These are phyloP conservation scores for Agapornis roseicollis DNA, from an alignment of 2,113 vertebrate species.

Conservation along the genomic window DNA sequence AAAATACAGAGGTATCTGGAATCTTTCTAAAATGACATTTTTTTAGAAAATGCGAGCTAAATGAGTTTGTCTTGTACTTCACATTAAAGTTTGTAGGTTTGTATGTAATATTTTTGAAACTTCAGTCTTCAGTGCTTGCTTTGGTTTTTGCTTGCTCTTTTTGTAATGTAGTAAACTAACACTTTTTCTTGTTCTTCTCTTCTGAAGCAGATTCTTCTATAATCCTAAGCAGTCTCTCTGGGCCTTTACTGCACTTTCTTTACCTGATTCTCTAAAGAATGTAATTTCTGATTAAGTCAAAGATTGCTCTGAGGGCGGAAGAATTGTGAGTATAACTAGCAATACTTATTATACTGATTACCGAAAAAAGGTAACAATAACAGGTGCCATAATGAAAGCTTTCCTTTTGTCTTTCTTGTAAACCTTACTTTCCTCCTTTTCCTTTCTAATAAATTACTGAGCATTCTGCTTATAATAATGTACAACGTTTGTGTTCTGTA, in stretches of 20 bases:
- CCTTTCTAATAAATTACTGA: not conserved
- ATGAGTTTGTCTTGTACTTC: not conserved
- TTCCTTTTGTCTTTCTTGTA: slow-evolving; percentile 6
- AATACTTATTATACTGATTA: slow-evolving; percentile 37
- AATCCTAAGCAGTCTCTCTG: slow-evolving; percentile 72
- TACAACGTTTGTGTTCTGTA: not conserved
- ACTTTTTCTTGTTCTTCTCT: slow-evolving; percentile 70
- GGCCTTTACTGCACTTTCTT: slow-evolving; percentile 80
- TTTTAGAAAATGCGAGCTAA: not conserved
- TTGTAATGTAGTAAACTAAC: slow-evolving; percentile 60
- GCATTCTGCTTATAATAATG: not conserved
- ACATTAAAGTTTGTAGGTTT: not conserved
- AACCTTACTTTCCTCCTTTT: slow-evolving; percentile 11
- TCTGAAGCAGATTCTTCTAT: slow-evolving; percentile 79
- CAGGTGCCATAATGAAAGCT: not conserved
- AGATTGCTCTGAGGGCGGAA: slow-evolving; percentile 73
- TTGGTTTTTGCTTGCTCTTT: slow-evolving; percentile 32
- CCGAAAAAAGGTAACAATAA: slow-evolving; percentile 1
- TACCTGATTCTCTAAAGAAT: slow-evolving; percentile 77
- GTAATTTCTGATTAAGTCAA: slow-evolving; percentile 78
- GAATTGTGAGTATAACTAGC: slow-evolving; percentile 78
- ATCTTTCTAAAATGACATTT: not conserved
- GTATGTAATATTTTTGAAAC: not conserved
- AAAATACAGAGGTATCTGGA: not conserved
- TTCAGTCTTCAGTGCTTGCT: not conserved